phyloP scores from a whole-genome alignment of 2,113 vertebrate species.

The Illadopsis cleaveri region DNA sequence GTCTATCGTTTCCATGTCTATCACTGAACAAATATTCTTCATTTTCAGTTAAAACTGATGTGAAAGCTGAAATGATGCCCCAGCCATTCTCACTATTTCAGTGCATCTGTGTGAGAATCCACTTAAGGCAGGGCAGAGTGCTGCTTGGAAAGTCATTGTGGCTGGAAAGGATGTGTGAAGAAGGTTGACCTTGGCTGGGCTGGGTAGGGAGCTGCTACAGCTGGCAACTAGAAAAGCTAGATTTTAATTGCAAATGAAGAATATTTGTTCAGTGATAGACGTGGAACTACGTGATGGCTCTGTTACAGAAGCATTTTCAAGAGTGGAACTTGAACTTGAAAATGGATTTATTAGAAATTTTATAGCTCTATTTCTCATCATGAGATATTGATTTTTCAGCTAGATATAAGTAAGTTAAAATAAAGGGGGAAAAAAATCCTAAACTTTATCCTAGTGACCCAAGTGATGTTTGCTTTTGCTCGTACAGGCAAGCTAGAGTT shows the following conservation, averaged over 20 bases:
- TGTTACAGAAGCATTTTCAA: background rate
- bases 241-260: slow-evolving; percentile 6
- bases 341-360: slow-evolving; percentile 52
- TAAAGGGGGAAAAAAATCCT: background rate
- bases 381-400: slow-evolving; percentile 50
- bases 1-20: background rate
- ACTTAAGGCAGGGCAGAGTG: background rate
- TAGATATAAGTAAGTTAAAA: slow-evolving; percentile 30
- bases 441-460: background rate
- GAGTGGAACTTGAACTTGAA: background rate
- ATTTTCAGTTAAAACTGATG: background rate
- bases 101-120: background rate
- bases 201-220: background rate
- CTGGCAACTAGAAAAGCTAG: background rate
- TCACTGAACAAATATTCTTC: background rate
- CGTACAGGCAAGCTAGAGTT: background rate
- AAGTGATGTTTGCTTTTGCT: background rate
- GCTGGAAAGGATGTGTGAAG: background rate
- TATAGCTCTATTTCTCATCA: slow-evolving; percentile 38
- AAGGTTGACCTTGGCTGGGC: background rate
- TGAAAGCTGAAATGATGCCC: background rate
- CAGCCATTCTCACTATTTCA: background rate
- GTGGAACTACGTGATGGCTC: background rate
- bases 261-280: background rate
- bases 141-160: background rate